A percentile compares a stretch with the other conserved stretches of the same genome.
phyloP scores from a whole-genome alignment of 2,797 vertebrate species.

The Typhlichthys subterraneus region DNA sequence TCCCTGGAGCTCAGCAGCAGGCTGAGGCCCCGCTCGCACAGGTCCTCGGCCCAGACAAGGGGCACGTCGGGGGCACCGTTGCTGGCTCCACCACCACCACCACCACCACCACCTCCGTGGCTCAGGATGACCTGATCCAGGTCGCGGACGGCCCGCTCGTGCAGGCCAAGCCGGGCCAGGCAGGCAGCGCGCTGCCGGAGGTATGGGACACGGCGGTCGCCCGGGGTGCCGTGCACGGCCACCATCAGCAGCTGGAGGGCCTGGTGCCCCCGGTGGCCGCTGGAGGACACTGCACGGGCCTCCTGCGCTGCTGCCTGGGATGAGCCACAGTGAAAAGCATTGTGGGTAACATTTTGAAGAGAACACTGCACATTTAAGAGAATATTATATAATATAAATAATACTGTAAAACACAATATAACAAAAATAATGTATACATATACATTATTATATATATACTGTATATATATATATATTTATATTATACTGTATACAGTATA shows the following conservation, averaged over 20 bases:
- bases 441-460: no score
- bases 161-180: slow-evolving; percentile 76
- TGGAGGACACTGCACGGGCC: slow-evolving; percentile 72
- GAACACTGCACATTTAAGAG: background rate
- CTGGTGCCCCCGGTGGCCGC: slow-evolving; percentile 57
- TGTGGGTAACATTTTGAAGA: no score
- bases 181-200: slow-evolving; percentile 84
- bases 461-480: no score
- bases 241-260: slow-evolving; percentile 83
- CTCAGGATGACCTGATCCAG: slow-evolving; percentile 80
- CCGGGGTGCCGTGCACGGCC: slow-evolving; percentile 73
- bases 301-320: slow-evolving; percentile 84
- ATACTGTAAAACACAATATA: background rate
- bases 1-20: slow-evolving; percentile 76
- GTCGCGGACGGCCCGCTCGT: slow-evolving; percentile 78
- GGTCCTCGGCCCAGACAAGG: slow-evolving; percentile 72
- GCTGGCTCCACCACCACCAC: background rate
- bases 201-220: slow-evolving; percentile 61
- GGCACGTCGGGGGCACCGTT: slow-evolving; percentile 41
- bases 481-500: no score
- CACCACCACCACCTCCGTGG: slow-evolving; percentile 18
- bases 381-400: background rate
- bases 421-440: no score
- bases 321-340: background rate
- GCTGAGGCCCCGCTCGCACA: slow-evolving; percentile 82